Base-by-base conservation (phyloP, 1,140 invertebrate species). In the Lucilia cuprina region DNA sequence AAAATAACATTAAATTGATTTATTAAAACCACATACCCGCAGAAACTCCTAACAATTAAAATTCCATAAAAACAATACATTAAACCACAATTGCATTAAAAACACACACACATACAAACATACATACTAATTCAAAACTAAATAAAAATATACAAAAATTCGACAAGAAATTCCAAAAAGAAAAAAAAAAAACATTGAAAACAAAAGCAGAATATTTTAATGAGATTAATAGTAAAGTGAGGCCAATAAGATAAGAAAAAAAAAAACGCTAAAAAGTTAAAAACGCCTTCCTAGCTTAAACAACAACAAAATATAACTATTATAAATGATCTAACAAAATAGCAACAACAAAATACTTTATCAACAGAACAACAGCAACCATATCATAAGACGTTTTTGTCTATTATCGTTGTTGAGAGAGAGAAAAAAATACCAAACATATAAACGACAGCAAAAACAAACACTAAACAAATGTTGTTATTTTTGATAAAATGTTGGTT, bases 191-290 rank as follows among this genome's bases (percentile, higher is more conserved):
- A 78, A 49, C 65, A 70, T 70, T 70, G 21, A 25, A 8, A 5
- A 80, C 19, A 80, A 80, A 80, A 80, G 21, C 77, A 80, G 77
- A 80, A 80, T 80, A 80, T 80, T 80, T 80, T 80, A 80, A 80
- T 80, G 77, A 80, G 77, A 80, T 49, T 47, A 80, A 78, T 41
- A 49, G 9, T 19, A 50, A 50, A 80, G 47, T 49, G 10, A 41
- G 41, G 19, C 77, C 75, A 78, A 41, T 17, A 47, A 41, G 35
- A 34, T n/a, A 80, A 4, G 47, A 80, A 50, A 80, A 49, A 50
- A 80, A 50, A 80, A 49, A 50, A 30, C 77, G 10, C 41, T 49
- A 80, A 80, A 50, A 21, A 7, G 19, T 25, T 49, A 80, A 30
- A 80, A 80, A 80, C 77, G 77, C 77, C 77, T 80, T 80, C 49